phyloP scores from a whole-genome alignment of 2,113 vertebrate species.

The Psephotus haematonotus region DNA sequence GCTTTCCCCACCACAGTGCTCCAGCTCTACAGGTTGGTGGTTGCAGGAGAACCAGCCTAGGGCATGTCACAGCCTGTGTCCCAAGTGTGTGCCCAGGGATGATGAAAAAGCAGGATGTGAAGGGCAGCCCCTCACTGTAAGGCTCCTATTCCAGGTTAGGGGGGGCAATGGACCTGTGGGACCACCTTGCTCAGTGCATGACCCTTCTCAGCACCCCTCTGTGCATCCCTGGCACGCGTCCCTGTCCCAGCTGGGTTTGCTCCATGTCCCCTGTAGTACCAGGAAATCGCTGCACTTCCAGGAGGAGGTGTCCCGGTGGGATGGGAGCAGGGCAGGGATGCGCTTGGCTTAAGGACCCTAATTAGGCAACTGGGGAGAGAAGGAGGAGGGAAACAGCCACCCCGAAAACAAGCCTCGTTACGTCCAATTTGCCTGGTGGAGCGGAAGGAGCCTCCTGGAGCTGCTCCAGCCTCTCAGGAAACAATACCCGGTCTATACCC shows the following conservation, averaged over 20 bases:
- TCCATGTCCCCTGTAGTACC: rapidly evolving
- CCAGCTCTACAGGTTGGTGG: neutral
- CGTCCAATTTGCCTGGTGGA: neutral
- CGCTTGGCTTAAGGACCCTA: neutral
- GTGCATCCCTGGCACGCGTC: neutral
- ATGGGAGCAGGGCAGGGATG: neutral
- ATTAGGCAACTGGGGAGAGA: neutral
- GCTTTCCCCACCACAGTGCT: rapidly evolving
- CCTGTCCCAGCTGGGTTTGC: neutral
- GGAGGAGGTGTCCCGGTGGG: neutral
- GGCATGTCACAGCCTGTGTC: neutral
- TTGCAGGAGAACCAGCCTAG: neutral
- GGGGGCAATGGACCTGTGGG: rapidly evolving
- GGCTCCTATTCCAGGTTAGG: neutral
- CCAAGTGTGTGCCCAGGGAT: neutral
- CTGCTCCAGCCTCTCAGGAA: conserved; percentile 44
- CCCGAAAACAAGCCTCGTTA: conserved; percentile 38
- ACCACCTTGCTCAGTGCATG: neutral
- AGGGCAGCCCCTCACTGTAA: neutral
- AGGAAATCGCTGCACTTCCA: neutral
- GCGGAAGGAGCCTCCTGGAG: conserved; percentile 49
- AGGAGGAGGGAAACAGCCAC: conserved; percentile 17
- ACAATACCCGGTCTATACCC: conserved; percentile 27
- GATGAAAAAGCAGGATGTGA: neutral
- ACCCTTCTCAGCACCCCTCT: neutral